Evolutionary conservation across 2,888 invertebrate species (phyloP).

Genomic region (Tiphia femorata): DNA sequence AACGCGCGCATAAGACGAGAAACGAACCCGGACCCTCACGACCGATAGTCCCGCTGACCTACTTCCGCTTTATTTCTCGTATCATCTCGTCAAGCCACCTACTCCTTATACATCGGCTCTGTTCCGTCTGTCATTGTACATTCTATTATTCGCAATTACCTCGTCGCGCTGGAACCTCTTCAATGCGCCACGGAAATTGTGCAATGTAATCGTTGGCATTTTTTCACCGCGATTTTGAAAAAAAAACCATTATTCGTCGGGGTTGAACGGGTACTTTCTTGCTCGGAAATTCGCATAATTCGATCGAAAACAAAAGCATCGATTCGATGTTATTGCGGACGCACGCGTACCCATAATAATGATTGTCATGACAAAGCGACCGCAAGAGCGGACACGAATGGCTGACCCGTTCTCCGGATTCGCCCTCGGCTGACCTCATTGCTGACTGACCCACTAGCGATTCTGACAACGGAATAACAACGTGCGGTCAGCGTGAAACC

Average conservation of each 20-base stretch:
- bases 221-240: conserved; percentile 11
- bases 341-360: conserved; percentile 40
- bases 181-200: conserved; percentile 7
- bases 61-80: conserved; percentile 51
- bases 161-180: background rate
- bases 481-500: conserved; percentile 25
- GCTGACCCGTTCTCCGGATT: conserved; percentile 49
- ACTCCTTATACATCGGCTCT: conserved; percentile 40
- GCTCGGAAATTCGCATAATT: too few relatives aligned
- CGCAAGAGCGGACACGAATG: conserved; percentile 35
- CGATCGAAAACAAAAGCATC: too few relatives aligned
- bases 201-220: background rate
- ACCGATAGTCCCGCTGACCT: conserved; percentile 58
- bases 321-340: conserved; percentile 17
- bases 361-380: conserved; percentile 33
- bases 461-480: conserved; percentile 41
- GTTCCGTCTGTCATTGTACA: background rate
- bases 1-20: conserved; percentile 29
- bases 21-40: conserved; percentile 57
- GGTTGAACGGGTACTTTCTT: background rate
- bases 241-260: background rate
- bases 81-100: conserved; percentile 42
- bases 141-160: conserved; percentile 4
- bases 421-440: conserved; percentile 54
- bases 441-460: conserved; percentile 54